Percentiles rank a stretch among this genome's conserved stretches.
These are phyloP conservation scores for Vandiemenella viatica DNA, from an alignment of 2,888 invertebrate genomes.

Conservation along the genomic window DNA sequence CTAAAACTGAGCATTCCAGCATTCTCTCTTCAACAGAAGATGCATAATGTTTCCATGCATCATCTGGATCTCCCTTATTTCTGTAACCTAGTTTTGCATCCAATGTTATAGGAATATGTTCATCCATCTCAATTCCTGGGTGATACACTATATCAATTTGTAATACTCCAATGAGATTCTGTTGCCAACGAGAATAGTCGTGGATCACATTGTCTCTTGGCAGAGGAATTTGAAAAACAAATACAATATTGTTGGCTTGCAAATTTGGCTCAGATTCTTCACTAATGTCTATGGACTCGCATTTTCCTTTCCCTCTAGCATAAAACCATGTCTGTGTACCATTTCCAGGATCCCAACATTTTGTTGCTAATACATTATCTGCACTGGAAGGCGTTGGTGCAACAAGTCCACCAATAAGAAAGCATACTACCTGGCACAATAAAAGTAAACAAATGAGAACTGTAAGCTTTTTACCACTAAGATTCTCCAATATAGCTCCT, in stretches of 20 bases:
- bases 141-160: conserved; percentile 71
- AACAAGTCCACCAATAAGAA: conserved; percentile 57
- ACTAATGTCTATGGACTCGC: conserved; percentile 36
- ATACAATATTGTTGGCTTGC: conserved; percentile 66
- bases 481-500: conserved; percentile 92
- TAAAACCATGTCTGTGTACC: conserved; percentile 63
- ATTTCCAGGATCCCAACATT: conserved; percentile 63
- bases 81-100: conserved; percentile 74
- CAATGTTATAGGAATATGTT: conserved; percentile 40
- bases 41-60: conserved; percentile 74
- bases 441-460: conserved; percentile 67
- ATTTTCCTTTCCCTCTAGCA: conserved; percentile 50
- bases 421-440: conserved; percentile 71
- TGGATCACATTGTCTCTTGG: conserved; percentile 51
- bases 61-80: conserved; percentile 61
- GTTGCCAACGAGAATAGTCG: conserved; percentile 95
- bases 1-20: conserved; percentile 62
- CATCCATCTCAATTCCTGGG: conserved; percentile 40
- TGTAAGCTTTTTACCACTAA: conserved; percentile 84
- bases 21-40: conserved; percentile 72
- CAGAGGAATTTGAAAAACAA: conserved; percentile 84
- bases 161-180: conserved; percentile 84
- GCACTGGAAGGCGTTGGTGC: conserved; percentile 82
- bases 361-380: conserved; percentile 61
- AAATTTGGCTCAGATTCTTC: not conserved